A percentile compares a stretch with the other conserved stretches of the same genome.
These are phyloP conservation scores for Oasisia sp. DNA, from an alignment of 2,888 invertebrate genomes.

Conservation along the genomic window DNA sequence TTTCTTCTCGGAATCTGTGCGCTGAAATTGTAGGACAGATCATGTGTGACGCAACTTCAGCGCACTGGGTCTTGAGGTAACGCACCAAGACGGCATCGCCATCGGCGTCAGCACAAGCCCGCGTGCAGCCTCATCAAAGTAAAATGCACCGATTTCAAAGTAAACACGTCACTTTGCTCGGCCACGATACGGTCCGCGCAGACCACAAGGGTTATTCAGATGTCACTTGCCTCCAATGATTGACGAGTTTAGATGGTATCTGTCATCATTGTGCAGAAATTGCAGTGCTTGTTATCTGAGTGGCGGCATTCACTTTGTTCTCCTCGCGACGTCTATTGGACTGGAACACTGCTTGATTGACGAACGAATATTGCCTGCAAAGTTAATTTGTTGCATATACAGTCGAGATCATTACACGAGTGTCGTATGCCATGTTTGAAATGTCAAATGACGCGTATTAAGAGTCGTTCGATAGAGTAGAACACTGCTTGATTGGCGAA, in stretches of 20 bases:
- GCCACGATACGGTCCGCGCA: neutral
- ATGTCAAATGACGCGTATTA: neutral
- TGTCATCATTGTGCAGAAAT: neutral
- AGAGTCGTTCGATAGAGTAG: no score
- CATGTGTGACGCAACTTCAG: neutral
- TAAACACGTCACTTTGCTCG: neutral
- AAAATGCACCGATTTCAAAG: neutral
- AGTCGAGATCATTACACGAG: neutral
- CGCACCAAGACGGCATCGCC: neutral
- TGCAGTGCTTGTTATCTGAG: neutral
- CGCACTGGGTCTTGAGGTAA: neutral
- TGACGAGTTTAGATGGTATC: neutral
- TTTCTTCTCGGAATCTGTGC: neutral
- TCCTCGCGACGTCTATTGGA: neutral
- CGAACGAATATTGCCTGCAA: neutral
- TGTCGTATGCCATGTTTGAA: neutral
- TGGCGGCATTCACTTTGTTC: neutral
- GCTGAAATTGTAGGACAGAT: neutral
- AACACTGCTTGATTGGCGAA: no score
- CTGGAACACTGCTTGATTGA: neutral
- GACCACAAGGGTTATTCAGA: neutral
- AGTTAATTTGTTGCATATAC: neutral
- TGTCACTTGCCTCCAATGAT: constrained; percentile 8
- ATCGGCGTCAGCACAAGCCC: neutral
- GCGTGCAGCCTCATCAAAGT: neutral